Evolutionary conservation across 1,140 invertebrate species (phyloP), one percentile per base, ranked within the genome.

Genomic region (Ips nitidus): DNA sequence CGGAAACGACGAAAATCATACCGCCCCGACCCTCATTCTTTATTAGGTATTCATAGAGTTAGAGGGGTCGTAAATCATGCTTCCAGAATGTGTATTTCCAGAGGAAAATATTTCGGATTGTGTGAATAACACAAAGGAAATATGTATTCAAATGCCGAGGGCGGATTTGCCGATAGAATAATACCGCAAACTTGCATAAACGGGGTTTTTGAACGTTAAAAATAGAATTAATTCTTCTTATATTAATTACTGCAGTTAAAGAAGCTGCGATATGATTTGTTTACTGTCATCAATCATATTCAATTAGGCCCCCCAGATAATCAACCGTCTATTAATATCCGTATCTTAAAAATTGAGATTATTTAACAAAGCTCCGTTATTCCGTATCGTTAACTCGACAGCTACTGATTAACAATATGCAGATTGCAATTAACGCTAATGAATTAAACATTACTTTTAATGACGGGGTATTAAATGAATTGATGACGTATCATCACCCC

Each of bases 401-500:
- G 40, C 57, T 41, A 7, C 5, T 39, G 41, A 62, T 4, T 55
- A 43, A 41, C 43, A 37, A 56, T 41, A 55, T 56, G 41, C 41
- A 66, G 7, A 45, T 43, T 47, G 53, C 50, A 66, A 58, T 58
- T 66, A 58, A 66, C 57, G 41, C 36, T 58, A 58, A 66, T 58
- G 55, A 58, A 66, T 58, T 66, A 58, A 58, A 66, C 64, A 66
- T 66, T 58, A 58, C 8, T 52, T 53, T 58, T 66, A 66, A 66
- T 66, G 41, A 57, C 45, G 45, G 22, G 45, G 7, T 37, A 37
- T n/a, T 2, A 53, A 38, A 64, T 64, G 47, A 64, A 55, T 64
- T 64, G 62, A 64, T 64, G 41, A 41, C 50, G 50, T 55, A 53
- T 55, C 40, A 42, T 8, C 43, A 22, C 22, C 22, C 22, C 22